Percentiles rank a stretch among this genome's conserved stretches.
Conservation (phyloP, 2,797 vertebrate species). For the Balearica regulorum region DNA sequence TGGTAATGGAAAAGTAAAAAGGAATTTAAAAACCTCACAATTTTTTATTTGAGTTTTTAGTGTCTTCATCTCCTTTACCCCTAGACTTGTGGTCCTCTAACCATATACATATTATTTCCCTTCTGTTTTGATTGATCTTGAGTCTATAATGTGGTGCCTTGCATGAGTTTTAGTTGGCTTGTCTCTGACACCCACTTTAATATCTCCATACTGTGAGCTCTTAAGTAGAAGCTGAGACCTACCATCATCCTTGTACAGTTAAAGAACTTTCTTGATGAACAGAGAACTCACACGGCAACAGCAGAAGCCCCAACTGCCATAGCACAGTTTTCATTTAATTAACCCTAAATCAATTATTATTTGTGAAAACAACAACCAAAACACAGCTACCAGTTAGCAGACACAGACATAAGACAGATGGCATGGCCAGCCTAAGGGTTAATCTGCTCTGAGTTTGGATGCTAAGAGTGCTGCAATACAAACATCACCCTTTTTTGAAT, state of each 20-base stretch:
- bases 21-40: fast-evolving
- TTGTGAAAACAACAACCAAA: neutral
- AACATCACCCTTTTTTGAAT: neutral
- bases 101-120: neutral
- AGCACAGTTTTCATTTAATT: neutral
- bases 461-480: neutral
- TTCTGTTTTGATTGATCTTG: neutral
- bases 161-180: neutral
- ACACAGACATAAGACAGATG: neutral
- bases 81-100: neutral
- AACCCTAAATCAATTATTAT: neutral
- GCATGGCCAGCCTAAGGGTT: neutral
- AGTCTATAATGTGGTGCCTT: neutral
- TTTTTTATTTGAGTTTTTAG: neutral
- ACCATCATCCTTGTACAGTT: neutral
- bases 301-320: neutral
- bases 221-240: neutral
- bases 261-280: neutral
- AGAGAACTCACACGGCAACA: neutral
- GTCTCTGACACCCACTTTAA: neutral
- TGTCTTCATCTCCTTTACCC: neutral
- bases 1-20: neutral
- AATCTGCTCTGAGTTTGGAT: neutral
- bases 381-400: neutral
- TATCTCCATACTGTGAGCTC: neutral